Evolutionary conservation across 2,797 vertebrate genomes (phyloP).

Genomic region (Naso thynnoides): DNA sequence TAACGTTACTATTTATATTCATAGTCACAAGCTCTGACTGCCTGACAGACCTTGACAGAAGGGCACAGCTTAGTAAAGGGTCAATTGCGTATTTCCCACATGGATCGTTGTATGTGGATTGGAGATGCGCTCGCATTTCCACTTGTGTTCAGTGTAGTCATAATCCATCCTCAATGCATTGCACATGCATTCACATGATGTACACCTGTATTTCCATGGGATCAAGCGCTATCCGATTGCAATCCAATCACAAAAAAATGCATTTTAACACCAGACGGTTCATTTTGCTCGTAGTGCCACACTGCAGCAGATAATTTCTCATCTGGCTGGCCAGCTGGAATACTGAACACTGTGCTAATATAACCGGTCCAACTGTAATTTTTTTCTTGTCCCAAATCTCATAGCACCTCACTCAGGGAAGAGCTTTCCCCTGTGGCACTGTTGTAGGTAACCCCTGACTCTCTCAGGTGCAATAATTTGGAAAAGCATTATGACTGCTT

Average conservation of each 20-base stretch:
- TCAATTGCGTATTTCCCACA: too few relatives aligned
- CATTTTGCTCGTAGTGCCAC: too few relatives aligned
- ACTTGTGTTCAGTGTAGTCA: too few relatives aligned
- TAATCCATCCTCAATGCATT: too few relatives aligned
- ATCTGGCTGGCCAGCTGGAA: slow-evolving; percentile 24
- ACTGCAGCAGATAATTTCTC: slow-evolving; percentile 25
- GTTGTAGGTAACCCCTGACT: slow-evolving; percentile 61
- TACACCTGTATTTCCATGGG: too few relatives aligned
- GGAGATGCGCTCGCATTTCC: too few relatives aligned
- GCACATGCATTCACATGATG: too few relatives aligned
- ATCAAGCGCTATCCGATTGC: background rate
- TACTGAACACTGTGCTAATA: slow-evolving; percentile 36
- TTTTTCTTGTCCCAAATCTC: slow-evolving; percentile 52
- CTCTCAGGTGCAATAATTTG: slow-evolving; percentile 66
- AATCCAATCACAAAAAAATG: slow-evolving; percentile 4
- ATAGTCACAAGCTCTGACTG: too few relatives aligned
- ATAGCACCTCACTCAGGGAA: slow-evolving; percentile 46
- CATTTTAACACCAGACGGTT: background rate
- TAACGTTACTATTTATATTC: too few relatives aligned
- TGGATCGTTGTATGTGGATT: too few relatives aligned
- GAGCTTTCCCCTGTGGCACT: slow-evolving; percentile 30
- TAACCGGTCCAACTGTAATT: slow-evolving; percentile 40
- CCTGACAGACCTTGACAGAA: too few relatives aligned
- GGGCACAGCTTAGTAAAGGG: too few relatives aligned
- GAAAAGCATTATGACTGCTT: slow-evolving; percentile 49